These are phyloP conservation scores for Limonius californicus DNA, from an alignment of 1,140 invertebrate genomes.

Conservation along the genomic window DNA sequence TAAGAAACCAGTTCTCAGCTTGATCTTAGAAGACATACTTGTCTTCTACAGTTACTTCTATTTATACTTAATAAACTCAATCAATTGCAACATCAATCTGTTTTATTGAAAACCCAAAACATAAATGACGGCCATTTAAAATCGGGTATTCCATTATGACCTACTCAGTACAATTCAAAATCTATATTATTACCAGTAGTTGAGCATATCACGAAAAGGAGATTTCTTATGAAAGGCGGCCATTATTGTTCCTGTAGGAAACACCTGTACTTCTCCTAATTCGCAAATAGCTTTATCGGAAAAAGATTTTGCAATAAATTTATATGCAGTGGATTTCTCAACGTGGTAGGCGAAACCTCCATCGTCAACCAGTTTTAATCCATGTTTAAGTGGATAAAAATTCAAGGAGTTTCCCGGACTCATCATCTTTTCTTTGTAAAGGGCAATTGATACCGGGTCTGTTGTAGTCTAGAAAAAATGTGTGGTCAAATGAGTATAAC, in stretches of 20 bases:
- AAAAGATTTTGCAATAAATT: conserved; percentile 30
- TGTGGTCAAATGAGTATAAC: neutral
- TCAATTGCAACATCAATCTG: too few relatives aligned
- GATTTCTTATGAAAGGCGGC: conserved; percentile 26
- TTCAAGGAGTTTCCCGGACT: conserved; percentile 6
- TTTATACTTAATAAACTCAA: too few relatives aligned
- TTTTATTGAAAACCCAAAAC: too few relatives aligned
- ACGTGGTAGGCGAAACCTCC: conserved; percentile 33
- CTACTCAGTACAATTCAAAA: neutral
- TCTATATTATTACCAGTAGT: conserved; percentile 24
- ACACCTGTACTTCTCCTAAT: conserved; percentile 28
- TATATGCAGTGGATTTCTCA: conserved; percentile 29
- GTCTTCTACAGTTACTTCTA: too few relatives aligned
- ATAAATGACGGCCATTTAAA: too few relatives aligned
- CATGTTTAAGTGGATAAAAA: conserved; percentile 20
- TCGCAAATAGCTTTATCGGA: conserved; percentile 25
- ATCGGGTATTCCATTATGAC: too few relatives aligned
- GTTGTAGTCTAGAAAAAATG: conserved; percentile 18
- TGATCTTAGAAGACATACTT: too few relatives aligned
- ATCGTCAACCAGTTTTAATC: conserved; percentile 26
- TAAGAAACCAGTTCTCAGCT: too few relatives aligned
- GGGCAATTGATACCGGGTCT: conserved; percentile 12
- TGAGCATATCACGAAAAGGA: conserved; percentile 25
- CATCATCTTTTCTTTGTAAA: conserved; percentile 23
- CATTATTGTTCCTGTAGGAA: conserved; percentile 21